These are phyloP conservation scores for Drosophila sturtevanti DNA, from an alignment of 1,140 invertebrate species.

Conservation along the genomic window DNA sequence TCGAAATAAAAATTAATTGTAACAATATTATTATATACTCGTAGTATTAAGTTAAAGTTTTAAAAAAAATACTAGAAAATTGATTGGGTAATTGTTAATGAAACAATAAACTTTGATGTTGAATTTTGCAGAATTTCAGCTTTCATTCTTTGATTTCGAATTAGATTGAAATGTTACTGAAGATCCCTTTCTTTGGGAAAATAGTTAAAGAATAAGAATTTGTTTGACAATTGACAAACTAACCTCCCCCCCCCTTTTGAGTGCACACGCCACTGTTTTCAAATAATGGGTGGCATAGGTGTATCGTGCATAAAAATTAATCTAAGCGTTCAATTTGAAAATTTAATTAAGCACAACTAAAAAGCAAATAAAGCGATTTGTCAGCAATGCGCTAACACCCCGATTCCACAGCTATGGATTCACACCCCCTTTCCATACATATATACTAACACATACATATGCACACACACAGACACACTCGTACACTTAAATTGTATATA, in stretches of 20 bases:
- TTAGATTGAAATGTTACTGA: no score
- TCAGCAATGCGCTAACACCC: conserved; percentile 48
- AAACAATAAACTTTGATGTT: no score
- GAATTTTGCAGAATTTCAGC: no score
- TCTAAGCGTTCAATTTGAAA: conserved; percentile 52
- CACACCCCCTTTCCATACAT: not conserved
- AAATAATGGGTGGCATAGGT: conserved; percentile 13
- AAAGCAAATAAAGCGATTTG: conserved; percentile 73
- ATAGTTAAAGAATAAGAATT: no score
- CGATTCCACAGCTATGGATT: not conserved
- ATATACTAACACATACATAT: conserved; percentile 28
- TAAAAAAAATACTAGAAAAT: no score
- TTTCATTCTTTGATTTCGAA: no score
- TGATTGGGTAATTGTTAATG: no score
- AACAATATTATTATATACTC: no score
- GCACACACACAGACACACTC: not conserved
- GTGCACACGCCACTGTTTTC: not conserved
- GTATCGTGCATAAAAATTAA: conserved; percentile 36
- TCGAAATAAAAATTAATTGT: no score
- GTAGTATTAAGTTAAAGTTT: no score
- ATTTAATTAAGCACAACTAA: conserved; percentile 69
- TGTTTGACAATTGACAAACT: no score
- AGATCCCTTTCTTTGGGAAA: no score
- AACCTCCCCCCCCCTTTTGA: not conserved
- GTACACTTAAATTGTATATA: not conserved